Evolutionary conservation across 2,113 vertebrate species (phyloP).

Genomic region (Brachyhypopomus occidentalis): DNA sequence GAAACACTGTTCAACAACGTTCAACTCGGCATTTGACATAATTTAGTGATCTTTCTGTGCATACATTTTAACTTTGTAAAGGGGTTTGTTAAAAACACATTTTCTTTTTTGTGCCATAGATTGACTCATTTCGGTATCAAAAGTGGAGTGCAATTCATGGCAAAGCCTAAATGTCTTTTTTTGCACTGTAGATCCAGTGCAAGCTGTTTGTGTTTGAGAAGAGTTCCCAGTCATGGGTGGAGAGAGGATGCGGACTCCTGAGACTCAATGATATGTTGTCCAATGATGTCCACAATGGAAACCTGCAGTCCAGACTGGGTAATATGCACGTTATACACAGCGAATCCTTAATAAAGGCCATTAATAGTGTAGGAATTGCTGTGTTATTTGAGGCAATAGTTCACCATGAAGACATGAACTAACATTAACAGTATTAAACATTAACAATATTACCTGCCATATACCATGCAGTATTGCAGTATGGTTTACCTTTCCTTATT

Average conservation of each 20-base stretch:
- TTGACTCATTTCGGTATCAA: not conserved
- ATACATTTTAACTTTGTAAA: no score
- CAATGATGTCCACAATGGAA: conserved; percentile 74
- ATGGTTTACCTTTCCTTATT: not conserved
- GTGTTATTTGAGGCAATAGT: not conserved
- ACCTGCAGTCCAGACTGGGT: conserved; percentile 84
- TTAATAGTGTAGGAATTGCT: not conserved
- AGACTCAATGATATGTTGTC: conserved; percentile 88
- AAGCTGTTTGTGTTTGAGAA: conserved; percentile 89
- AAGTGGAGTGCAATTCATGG: not conserved
- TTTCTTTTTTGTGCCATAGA: no score
- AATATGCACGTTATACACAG: not conserved
- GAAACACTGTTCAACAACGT: not conserved
- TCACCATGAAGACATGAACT: not conserved
- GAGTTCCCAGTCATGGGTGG: conserved; percentile 85
- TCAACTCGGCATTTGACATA: not conserved
- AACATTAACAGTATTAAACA: not conserved
- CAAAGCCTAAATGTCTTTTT: not conserved
- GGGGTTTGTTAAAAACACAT: no score
- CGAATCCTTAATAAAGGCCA: not conserved
- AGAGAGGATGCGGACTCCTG: conserved; percentile 83
- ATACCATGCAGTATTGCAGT: not conserved
- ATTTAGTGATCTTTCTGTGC: not conserved
- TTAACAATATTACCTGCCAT: not conserved
- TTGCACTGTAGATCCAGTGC: conserved; percentile 79